These are phyloP conservation scores for Distichodus sexfasciatus DNA, from an alignment of 2,797 vertebrate genomes.

Conservation along the genomic window DNA sequence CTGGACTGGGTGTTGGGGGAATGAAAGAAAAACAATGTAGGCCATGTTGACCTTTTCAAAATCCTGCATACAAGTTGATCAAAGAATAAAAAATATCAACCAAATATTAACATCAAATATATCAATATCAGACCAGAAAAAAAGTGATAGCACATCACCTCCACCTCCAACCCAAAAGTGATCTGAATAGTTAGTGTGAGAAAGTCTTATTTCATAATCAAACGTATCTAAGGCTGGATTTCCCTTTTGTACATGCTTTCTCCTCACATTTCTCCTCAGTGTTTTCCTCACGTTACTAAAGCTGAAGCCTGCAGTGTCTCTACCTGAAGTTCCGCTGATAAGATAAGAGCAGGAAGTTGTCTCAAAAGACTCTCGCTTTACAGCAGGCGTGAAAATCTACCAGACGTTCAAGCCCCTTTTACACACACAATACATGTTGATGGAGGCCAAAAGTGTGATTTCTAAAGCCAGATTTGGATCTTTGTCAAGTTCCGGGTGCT, in stretches of 20 bases:
- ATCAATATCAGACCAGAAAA: too few species aligned
- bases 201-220: constrained; percentile 19
- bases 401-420: background rate
- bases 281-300: too few species aligned
- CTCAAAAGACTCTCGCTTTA: background rate
- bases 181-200: constrained; percentile 12
- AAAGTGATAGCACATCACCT: too few species aligned
- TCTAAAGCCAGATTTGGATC: background rate
- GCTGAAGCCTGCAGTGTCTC: too few species aligned
- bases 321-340: too few species aligned
- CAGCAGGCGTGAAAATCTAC: background rate
- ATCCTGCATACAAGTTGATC: too few species aligned
- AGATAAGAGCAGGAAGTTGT: constrained; percentile 24
- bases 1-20: too few species aligned
- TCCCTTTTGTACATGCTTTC: background rate
- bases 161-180: background rate
- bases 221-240: constrained; percentile 5
- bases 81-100: too few species aligned
- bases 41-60: too few species aligned
- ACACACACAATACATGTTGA: background rate
- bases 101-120: too few species aligned
- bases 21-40: too few species aligned
- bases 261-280: background rate
- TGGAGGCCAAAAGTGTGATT: background rate
- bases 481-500: background rate